phyloP scores from a whole-genome alignment of 2,797 vertebrate genomes.

The Alcedo quadribrachys region DNA sequence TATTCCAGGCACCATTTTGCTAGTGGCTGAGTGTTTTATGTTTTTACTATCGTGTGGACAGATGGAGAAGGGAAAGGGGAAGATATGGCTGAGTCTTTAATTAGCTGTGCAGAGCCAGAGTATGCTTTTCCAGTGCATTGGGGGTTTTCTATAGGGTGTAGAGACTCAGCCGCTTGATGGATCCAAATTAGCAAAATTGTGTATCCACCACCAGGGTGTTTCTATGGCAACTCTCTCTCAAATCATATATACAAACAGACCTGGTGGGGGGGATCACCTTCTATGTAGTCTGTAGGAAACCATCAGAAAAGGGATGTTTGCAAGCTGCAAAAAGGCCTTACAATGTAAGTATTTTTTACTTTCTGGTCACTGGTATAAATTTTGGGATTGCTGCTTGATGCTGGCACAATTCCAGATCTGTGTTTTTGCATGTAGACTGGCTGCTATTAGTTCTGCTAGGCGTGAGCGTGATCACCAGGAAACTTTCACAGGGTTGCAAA shows the following conservation, averaged over 20 bases:
- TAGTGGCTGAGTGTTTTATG: conserved; percentile 49
- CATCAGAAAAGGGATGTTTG: conserved; percentile 59
- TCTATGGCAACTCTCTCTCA: conserved; percentile 83
- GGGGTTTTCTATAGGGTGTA: conserved; percentile 48
- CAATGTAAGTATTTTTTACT: not conserved
- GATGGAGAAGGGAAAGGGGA: conserved; percentile 72
- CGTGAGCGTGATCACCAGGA: not conserved
- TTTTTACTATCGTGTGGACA: conserved; percentile 70
- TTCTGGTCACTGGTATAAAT: not conserved
- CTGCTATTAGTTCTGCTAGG: not conserved
- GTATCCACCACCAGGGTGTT: conserved; percentile 76
- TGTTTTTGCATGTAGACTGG: not conserved
- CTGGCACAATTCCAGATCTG: not conserved
- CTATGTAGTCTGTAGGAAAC: conserved; percentile 73
- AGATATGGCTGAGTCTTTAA: conserved; percentile 73
- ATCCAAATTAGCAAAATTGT: conserved; percentile 81
- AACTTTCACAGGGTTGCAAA: not conserved
- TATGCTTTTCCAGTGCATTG: conserved; percentile 66
- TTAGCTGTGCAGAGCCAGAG: conserved; percentile 68
- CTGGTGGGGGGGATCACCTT: conserved; percentile 68
- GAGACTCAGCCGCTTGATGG: conserved; percentile 61
- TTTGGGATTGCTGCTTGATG: not conserved
- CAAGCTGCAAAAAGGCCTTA: conserved; percentile 47
- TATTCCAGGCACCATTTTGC: conserved; percentile 52
- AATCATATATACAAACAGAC: conserved; percentile 77